Evolutionary conservation across 1,140 invertebrate species (phyloP).

Genomic region (Sinella curviseta): DNA sequence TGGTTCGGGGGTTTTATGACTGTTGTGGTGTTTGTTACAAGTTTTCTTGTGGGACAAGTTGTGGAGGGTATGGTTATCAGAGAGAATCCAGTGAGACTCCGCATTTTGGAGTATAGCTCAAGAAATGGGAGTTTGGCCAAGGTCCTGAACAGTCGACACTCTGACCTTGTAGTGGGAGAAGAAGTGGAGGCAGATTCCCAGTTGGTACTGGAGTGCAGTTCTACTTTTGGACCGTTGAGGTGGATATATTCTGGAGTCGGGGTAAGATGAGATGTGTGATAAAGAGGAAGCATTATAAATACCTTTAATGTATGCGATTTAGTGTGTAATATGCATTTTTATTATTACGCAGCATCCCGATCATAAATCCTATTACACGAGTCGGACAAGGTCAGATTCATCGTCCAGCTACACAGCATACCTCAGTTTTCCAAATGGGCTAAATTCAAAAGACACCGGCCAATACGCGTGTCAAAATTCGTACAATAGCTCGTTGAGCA

Average conservation of each 20-base stretch:
- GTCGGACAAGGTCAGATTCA: background rate
- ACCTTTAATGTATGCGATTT: too few relatives aligned
- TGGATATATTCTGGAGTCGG: slow-evolving; percentile 27
- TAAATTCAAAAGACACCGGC: slow-evolving; percentile 27
- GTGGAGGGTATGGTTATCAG: background rate
- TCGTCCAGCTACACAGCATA: background rate
- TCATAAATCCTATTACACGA: background rate
- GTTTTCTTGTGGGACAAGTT: background rate
- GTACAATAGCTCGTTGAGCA: background rate
- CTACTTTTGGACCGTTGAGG: slow-evolving; percentile 8
- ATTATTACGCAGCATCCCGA: background rate
- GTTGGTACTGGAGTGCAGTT: slow-evolving; percentile 34
- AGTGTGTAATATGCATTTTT: background rate
- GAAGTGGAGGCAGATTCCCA: background rate
- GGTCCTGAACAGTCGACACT: slow-evolving; percentile 18
- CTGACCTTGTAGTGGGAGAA: slow-evolving; percentile 24
- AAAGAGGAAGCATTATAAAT: background rate
- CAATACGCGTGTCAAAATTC: slow-evolving; percentile 28
- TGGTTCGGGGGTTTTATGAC: background rate
- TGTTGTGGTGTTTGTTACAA: background rate
- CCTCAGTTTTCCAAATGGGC: slow-evolving; percentile 26
- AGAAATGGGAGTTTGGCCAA: slow-evolving; percentile 24
- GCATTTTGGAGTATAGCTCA: slow-evolving; percentile 23
- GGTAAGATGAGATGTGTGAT: slow-evolving; percentile 2
- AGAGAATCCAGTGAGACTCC: slow-evolving; percentile 8